Evolutionary conservation across 2,888 invertebrate species (phyloP).

Genomic region (Dinocampus coccinellae): DNA sequence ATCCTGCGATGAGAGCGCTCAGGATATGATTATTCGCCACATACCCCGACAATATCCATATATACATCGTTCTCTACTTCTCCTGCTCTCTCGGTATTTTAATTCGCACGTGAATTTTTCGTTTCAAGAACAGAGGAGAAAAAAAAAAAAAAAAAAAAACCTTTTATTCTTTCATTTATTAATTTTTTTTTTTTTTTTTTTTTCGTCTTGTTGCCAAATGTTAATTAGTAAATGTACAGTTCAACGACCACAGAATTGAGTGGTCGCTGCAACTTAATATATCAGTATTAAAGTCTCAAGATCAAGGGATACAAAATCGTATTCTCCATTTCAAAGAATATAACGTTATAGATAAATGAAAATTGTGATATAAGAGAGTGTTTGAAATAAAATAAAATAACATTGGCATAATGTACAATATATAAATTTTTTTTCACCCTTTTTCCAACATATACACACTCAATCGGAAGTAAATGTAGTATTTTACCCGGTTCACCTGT

Average conservation of each 20-base stretch:
- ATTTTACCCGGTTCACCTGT: slow-evolving; percentile 33
- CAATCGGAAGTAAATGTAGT: slow-evolving; percentile 47
- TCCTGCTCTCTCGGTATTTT: too few species aligned
- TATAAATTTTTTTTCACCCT: slow-evolving; percentile 17
- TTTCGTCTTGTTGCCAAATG: slow-evolving; percentile 21
- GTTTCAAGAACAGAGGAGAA: too few species aligned
- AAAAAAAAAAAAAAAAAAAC: neutral
- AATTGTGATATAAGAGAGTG: slow-evolving; percentile 24
- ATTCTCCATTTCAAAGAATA: slow-evolving; percentile 9
- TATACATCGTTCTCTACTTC: too few species aligned
- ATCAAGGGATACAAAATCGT: slow-evolving; percentile 1
- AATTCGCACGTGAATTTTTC: slow-evolving; percentile 8
- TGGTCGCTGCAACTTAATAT: neutral
- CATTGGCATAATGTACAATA: slow-evolving; percentile 25
- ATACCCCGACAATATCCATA: neutral
- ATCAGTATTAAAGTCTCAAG: neutral
- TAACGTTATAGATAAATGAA: neutral
- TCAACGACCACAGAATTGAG: slow-evolving; percentile 41
- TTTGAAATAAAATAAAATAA: slow-evolving; percentile 8
- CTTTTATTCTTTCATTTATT: neutral
- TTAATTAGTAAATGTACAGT: slow-evolving; percentile 47
- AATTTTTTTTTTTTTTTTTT: too few species aligned
- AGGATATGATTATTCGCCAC: neutral
- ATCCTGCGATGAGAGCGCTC: neutral
- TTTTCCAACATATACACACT: slow-evolving; percentile 34